A percentile compares a stretch with the other conserved stretches of the same genome.
phyloP scores from a whole-genome alignment of 2,797 vertebrate species.

The Furcifer pardalis region DNA sequence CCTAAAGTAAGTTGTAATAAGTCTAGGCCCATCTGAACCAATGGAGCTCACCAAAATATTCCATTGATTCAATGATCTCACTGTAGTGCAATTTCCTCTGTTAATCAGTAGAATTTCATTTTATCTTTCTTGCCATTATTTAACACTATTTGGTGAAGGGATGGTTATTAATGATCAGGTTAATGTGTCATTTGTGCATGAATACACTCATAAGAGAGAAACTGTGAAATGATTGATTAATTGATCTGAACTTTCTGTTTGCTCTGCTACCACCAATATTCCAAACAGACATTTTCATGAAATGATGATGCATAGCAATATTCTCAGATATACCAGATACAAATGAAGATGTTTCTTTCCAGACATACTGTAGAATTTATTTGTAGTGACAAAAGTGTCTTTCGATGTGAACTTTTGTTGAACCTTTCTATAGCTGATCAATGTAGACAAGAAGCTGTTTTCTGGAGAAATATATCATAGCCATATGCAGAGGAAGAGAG shows the following conservation, averaged over 20 bases:
- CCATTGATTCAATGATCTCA: too few relatives aligned
- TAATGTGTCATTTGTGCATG: too few relatives aligned
- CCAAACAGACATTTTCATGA: background rate
- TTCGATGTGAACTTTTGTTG: conserved; percentile 22
- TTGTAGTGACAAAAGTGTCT: conserved; percentile 7
- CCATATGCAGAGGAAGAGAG: background rate
- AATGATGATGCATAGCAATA: background rate
- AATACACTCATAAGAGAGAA: background rate
- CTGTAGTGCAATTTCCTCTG: too few relatives aligned
- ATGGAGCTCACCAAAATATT: too few relatives aligned
- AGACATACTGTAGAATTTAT: background rate
- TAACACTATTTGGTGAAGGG: background rate
- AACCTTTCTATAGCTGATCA: conserved; percentile 9
- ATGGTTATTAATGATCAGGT: too few relatives aligned
- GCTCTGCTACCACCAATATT: background rate
- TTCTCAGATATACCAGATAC: background rate
- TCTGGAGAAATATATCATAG: background rate
- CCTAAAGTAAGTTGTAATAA: too few relatives aligned
- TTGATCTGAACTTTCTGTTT: background rate
- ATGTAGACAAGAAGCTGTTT: background rate
- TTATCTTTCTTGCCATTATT: too few relatives aligned
- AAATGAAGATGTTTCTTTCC: conserved; percentile 17
- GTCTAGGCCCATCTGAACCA: too few relatives aligned
- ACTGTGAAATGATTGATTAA: background rate
- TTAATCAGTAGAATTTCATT: too few relatives aligned